phyloP scores from a whole-genome alignment of 92 coral and sea anemone species.

The Ricordea florida region DNA sequence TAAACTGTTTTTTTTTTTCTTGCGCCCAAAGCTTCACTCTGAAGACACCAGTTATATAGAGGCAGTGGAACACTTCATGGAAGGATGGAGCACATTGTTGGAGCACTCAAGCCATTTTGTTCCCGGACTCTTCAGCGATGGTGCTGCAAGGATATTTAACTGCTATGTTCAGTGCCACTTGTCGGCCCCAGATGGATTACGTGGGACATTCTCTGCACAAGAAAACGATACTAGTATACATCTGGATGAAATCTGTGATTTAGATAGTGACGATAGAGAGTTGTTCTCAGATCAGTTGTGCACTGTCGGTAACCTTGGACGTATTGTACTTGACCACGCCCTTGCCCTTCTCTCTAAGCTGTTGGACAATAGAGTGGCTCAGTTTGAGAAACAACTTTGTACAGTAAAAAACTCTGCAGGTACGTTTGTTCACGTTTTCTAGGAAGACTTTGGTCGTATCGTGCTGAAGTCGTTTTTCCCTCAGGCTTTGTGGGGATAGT shows the following conservation, averaged over 20 bases:
- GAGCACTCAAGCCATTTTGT: constrained; percentile 72
- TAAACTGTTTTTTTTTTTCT: not conserved
- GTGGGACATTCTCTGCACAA: constrained; percentile 71
- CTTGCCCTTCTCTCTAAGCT: constrained; percentile 70
- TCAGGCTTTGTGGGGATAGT: too few relatives aligned
- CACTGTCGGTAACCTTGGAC: constrained; percentile 81
- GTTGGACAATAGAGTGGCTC: constrained; percentile 68
- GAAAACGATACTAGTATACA: constrained; percentile 50
- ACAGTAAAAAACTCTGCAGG: constrained; percentile 65
- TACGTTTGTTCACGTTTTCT: not conserved
- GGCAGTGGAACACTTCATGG: constrained; percentile 91
- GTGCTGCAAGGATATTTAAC: constrained; percentile 79
- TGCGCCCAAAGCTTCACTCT: constrained; percentile 81
- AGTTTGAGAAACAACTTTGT: constrained; percentile 67
- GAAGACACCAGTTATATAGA: constrained; percentile 97
- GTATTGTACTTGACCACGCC: constrained; percentile 74
- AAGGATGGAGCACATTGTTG: constrained; percentile 84
- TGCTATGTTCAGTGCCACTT: constrained; percentile 87
- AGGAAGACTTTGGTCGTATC: too few relatives aligned
- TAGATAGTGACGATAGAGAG: constrained; percentile 90
- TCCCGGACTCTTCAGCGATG: constrained; percentile 64
- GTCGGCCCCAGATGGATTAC: constrained; percentile 80
- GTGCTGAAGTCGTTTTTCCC: too few relatives aligned
- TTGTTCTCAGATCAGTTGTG: constrained; percentile 91
- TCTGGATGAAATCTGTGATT: constrained; percentile 91